A percentile compares a stretch with the other conserved stretches of the same genome.
These are phyloP conservation scores for Clistopyga incitator DNA, from an alignment of 2,888 invertebrate genomes.

Conservation along the genomic window DNA sequence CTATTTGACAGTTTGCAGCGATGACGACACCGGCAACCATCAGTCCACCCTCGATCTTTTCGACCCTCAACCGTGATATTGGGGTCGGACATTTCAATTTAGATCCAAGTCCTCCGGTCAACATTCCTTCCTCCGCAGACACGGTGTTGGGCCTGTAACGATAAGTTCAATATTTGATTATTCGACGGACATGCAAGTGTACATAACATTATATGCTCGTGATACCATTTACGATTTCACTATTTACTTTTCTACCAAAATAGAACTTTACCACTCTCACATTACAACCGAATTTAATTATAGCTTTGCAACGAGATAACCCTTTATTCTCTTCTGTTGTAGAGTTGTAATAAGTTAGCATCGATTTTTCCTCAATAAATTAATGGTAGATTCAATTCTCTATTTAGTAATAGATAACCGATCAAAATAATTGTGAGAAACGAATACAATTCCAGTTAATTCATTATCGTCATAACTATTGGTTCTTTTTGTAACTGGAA, in stretches of 20 bases:
- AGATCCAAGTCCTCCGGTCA: slow-evolving; percentile 77
- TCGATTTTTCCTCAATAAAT: no score
- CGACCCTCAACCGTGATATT: slow-evolving; percentile 89
- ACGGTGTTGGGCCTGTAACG: slow-evolving; percentile 87
- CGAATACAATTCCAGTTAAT: neutral
- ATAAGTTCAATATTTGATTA: slow-evolving; percentile 54
- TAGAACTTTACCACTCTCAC: no score
- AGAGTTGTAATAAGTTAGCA: neutral
- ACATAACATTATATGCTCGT: neutral
- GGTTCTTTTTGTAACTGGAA: neutral
- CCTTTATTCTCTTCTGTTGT: neutral
- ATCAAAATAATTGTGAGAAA: neutral
- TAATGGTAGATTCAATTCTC: no score
- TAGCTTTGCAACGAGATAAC: no score
- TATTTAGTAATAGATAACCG: no score
- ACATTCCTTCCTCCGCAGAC: slow-evolving; percentile 85
- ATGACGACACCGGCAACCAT: slow-evolving; percentile 92
- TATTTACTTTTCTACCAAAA: no score
- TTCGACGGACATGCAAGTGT: neutral
- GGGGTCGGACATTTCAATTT: slow-evolving; percentile 87
- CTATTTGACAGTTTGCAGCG: slow-evolving; percentile 91
- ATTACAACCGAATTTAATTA: no score
- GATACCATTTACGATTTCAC: neutral
- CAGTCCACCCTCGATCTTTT: slow-evolving; percentile 91
- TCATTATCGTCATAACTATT: neutral